These are phyloP conservation scores for Pristionchus entomophagus DNA, from an alignment of 2,888 invertebrate genomes.

Conservation along the genomic window DNA sequence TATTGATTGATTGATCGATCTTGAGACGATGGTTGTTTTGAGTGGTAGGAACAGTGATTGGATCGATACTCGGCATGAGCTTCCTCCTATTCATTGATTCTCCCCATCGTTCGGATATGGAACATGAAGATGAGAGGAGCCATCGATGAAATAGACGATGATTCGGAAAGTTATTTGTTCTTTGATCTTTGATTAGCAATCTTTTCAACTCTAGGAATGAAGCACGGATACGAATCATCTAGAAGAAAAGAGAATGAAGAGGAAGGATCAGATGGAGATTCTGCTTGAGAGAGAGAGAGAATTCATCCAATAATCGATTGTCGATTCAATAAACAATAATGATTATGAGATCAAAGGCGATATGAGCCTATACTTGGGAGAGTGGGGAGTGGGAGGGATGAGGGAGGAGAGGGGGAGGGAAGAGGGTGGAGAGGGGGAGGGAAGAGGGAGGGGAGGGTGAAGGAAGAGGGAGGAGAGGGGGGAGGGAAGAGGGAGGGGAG, in stretches of 20 bases:
- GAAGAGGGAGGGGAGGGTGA: neutral
- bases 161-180: neutral
- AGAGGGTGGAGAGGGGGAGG: neutral
- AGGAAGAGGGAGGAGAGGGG: too few species aligned
- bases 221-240: neutral
- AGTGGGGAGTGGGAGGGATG: neutral
- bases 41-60: slow-evolving; percentile 2
- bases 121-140: slow-evolving; percentile 16
- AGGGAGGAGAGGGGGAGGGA: neutral
- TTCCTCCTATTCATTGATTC: neutral
- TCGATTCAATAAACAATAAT: slow-evolving; percentile 9
- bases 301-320: neutral
- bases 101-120: slow-evolving; percentile 34
- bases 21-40: too few species aligned
- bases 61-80: slow-evolving; percentile 3
- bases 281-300: slow-evolving; percentile 36
- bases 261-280: neutral
- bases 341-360: neutral
- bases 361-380: neutral
- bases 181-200: neutral
- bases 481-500: too few species aligned
- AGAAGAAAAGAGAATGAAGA: neutral
- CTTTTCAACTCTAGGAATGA: neutral
- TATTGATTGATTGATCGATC: neutral
- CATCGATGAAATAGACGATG: neutral